phyloP scores from a whole-genome alignment of 2,113 vertebrate genomes.

The Paradoxurus hermaphroditus region DNA sequence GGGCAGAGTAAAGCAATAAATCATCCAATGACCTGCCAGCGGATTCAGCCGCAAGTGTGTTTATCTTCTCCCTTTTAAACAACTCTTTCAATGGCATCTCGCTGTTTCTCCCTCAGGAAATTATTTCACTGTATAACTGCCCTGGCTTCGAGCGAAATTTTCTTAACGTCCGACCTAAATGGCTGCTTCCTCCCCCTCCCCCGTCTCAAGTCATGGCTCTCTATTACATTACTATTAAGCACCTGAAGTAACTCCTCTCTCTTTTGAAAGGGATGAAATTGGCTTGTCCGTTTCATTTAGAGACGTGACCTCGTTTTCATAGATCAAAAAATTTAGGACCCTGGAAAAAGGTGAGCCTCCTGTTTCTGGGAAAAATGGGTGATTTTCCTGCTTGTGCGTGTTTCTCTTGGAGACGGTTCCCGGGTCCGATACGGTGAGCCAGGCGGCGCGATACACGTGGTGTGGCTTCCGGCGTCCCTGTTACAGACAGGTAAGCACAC shows the following conservation, averaged over 20 bases:
- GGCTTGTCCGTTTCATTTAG: slow-evolving; percentile 9
- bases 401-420: background rate
- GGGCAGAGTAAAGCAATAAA: background rate
- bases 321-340: background rate
- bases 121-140: slow-evolving; percentile 69
- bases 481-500: background rate
- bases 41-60: background rate
- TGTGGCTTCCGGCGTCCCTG: background rate
- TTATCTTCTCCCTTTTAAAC: slow-evolving; percentile 50
- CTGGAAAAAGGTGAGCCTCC: background rate
- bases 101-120: slow-evolving; percentile 60
- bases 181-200: background rate
- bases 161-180: slow-evolving; percentile 72
- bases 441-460: rapidly evolving
- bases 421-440: too few relatives aligned
- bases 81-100: slow-evolving; percentile 51
- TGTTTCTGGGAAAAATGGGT: background rate
- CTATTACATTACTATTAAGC: slow-evolving; percentile 63
- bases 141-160: slow-evolving; percentile 64
- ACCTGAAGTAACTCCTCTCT: slow-evolving; percentile 48
- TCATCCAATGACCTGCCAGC: slow-evolving; percentile 17
- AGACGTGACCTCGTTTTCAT: slow-evolving; percentile 16
- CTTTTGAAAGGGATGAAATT: slow-evolving; percentile 53
- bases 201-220: slow-evolving; percentile 57
- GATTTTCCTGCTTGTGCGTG: background rate